These are phyloP conservation scores for Eubasilissa splendida DNA, from an alignment of 2,888 invertebrate species.

Conservation along the genomic window DNA sequence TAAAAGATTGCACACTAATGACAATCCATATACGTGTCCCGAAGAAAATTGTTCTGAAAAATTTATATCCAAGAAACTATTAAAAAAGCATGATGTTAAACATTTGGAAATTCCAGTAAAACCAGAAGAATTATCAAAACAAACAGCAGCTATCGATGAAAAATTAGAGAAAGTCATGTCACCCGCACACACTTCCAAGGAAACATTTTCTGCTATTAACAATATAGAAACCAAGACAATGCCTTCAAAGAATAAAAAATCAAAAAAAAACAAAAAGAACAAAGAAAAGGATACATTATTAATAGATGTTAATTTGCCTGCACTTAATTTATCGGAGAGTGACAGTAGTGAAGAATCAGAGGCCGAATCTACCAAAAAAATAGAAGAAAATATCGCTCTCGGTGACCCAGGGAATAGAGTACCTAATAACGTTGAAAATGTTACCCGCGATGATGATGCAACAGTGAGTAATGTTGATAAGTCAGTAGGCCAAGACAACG, in stretches of 20 bases:
- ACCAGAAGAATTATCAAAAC: conserved; percentile 49
- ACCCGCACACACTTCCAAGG: conserved; percentile 53
- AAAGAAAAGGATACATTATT: conserved; percentile 70
- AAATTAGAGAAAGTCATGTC: conserved; percentile 53
- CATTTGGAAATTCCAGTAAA: conserved; percentile 70
- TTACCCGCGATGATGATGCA: conserved; percentile 6
- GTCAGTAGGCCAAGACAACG: conserved; percentile 42
- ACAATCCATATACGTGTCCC: conserved; percentile 81
- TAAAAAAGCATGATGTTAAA: conserved; percentile 79
- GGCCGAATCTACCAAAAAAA: conserved; percentile 51
- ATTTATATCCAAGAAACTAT: conserved; percentile 86
- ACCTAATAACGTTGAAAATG: neutral
- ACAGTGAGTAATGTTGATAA: conserved; percentile 20
- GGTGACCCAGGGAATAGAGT: conserved; percentile 11
- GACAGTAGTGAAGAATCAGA: conserved; percentile 81
- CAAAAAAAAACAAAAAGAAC: conserved; percentile 68
- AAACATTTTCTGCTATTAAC: conserved; percentile 51
- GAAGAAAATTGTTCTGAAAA: conserved; percentile 82
- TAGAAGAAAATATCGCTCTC: conserved; percentile 21
- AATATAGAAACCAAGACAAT: conserved; percentile 52
- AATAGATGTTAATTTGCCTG: conserved; percentile 79
- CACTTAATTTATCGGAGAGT: conserved; percentile 87
- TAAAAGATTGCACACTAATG: conserved; percentile 82
- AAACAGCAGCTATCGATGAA: conserved; percentile 55
- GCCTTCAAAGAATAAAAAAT: conserved; percentile 58